Conservation (phyloP, 2,797 vertebrate genomes). For the Vireo griseus region DNA sequence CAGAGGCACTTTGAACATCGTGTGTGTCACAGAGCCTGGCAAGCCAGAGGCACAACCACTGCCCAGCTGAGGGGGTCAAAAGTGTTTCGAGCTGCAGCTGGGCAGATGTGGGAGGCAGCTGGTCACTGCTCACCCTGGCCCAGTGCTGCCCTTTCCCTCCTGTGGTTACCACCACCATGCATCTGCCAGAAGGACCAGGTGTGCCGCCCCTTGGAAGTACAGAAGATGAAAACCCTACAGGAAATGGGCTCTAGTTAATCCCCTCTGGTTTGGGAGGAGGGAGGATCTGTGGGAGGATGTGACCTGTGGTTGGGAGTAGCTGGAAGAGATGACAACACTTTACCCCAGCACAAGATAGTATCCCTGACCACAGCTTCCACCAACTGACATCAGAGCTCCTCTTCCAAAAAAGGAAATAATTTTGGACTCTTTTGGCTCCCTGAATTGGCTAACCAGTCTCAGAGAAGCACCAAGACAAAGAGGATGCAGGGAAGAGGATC, state of each 20-base stretch:
- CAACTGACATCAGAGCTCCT: background rate
- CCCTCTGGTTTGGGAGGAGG: background rate
- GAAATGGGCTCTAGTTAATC: background rate
- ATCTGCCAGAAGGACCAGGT: background rate
- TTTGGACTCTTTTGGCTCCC: background rate
- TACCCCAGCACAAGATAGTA: background rate
- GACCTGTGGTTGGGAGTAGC: background rate
- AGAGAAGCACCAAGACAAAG: background rate
- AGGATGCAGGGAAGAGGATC: background rate
- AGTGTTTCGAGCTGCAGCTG: background rate
- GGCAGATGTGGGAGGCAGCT: conserved; percentile 18
- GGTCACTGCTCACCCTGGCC: background rate
- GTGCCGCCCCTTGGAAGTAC: background rate
- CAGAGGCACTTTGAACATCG: conserved; percentile 1
- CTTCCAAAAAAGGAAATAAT: conserved; percentile 46
- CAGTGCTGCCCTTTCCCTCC: background rate
- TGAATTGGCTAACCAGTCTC: background rate
- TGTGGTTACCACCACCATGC: background rate
- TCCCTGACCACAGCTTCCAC: conserved; percentile 1
- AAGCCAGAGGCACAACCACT: background rate
- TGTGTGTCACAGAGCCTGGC: background rate
- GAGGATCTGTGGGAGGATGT: background rate
- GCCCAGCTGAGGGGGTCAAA: background rate
- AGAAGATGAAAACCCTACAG: background rate
- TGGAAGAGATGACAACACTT: conserved; percentile 10